Evolutionary conservation across 2,797 vertebrate genomes (phyloP).

Genomic region (Mormyrops attenuatus): DNA sequence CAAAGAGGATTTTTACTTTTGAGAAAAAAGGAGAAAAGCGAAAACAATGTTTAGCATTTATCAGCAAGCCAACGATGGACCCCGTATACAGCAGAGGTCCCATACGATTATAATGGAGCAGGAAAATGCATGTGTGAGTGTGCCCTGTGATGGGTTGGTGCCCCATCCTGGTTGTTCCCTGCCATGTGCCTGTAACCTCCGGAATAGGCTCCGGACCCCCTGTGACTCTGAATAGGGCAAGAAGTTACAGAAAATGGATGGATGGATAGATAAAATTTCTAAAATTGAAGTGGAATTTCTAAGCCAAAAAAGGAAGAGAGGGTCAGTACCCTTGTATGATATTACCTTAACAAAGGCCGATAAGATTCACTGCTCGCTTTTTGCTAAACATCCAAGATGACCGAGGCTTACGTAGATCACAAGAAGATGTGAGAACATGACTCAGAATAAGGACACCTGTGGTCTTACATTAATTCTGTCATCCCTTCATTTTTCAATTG

Average conservation of each 20-base stretch:
- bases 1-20: not conserved
- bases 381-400: not conserved
- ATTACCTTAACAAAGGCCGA: not conserved
- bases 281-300: not conserved
- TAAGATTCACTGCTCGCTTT: not conserved
- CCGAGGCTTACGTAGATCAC: not conserved
- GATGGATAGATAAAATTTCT: not conserved
- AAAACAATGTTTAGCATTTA: not conserved
- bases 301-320: not conserved
- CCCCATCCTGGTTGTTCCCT: not conserved
- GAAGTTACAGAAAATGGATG: not conserved
- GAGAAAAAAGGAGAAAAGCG: not conserved
- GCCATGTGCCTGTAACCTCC: not conserved
- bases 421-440: not conserved
- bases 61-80: not conserved
- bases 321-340: not conserved
- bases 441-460: not conserved
- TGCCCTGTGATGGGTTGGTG: not conserved
- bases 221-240: not conserved
- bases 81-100: not conserved
- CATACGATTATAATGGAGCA: not conserved
- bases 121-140: not conserved
- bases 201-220: not conserved
- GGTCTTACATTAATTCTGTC: not conserved
- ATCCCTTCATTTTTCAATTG: not conserved